Conservation (phyloP, 2,888 invertebrate genomes). For the Busseola fusca region DNA sequence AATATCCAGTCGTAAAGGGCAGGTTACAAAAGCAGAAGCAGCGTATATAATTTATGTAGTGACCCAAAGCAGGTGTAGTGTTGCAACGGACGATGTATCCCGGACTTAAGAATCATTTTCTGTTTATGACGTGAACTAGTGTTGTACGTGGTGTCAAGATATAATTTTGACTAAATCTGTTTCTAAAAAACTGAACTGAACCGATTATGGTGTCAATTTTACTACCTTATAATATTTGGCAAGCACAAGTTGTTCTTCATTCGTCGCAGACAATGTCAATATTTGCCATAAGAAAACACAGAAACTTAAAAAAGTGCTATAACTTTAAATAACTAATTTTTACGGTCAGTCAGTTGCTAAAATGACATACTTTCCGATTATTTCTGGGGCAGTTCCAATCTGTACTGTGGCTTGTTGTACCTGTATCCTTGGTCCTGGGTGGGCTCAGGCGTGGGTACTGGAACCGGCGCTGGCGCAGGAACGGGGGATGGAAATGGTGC, state of each 20-base stretch:
- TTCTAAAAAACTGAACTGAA: slow-evolving; percentile 13
- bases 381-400: slow-evolving; percentile 82
- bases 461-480: slow-evolving; percentile 55
- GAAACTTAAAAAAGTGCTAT: slow-evolving; percentile 28
- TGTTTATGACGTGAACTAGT: background rate
- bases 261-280: slow-evolving; percentile 19
- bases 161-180: background rate
- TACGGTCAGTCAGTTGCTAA: slow-evolving; percentile 36
- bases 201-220: background rate
- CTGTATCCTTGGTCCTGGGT: slow-evolving; percentile 75
- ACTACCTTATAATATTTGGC: slow-evolving; percentile 31
- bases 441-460: slow-evolving; percentile 57
- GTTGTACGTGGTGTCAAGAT: background rate
- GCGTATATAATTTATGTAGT: background rate
- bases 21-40: background rate
- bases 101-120: background rate
- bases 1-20: background rate
- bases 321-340: slow-evolving; percentile 35
- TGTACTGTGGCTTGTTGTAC: slow-evolving; percentile 82
- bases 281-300: slow-evolving; percentile 21
- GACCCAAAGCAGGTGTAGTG: background rate
- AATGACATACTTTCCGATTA: slow-evolving; percentile 58
- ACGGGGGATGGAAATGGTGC: slow-evolving; percentile 64
- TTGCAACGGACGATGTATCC: background rate
- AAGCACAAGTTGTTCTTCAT: slow-evolving; percentile 21